Evolutionary conservation across 2,113 vertebrate genomes (phyloP), one percentile per base, ranked within the genome.

Genomic region (Coptodon rendalli): DNA sequence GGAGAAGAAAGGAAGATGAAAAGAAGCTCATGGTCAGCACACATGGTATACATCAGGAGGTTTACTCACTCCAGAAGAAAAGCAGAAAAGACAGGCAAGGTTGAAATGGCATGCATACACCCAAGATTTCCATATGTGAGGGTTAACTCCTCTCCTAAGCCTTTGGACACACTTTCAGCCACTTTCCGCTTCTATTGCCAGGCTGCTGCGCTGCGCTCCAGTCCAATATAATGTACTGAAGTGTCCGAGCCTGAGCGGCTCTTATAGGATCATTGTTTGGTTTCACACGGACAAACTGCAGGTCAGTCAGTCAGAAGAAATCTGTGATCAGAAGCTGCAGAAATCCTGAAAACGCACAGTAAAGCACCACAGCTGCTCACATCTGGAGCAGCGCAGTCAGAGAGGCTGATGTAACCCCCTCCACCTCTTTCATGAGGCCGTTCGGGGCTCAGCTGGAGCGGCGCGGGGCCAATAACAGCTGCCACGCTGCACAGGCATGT

Each of bases 341-440:
- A 66, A 80, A 88, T 66, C 11, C 81, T 54, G 45, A 73, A 85
- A 89, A 86, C 7, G 84, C 79, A 54, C 24, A 34, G 84, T 48
- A 66, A 82, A 86, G 81, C 57, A 19, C 11, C 80, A 68, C 89
- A 84, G 86, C 87, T 91, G 92, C 56, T 56, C 45, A 91, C 86
- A 91, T 93, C 82, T 94, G 89, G 84, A 86, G 50, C 81, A 54
- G 29, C 5, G 66, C 16, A 38, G 61, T 22, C 54, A 68, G 36
- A 68, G 89, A 27, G 83, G 89, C 91, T 94, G 93, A 93, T 85
- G 92, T 87, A 94, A 94, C 86, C 80, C 90, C 83, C 85, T 86
- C 66, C 10, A 9, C 24, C 79, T 80, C 81, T 78, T 90, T 85
- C 82, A 36, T 27, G 82, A 84, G 80, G 89, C 87, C 68, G 83